Base-by-base conservation (phyloP, 1,140 invertebrate genomes). In the Euura lappo region DNA sequence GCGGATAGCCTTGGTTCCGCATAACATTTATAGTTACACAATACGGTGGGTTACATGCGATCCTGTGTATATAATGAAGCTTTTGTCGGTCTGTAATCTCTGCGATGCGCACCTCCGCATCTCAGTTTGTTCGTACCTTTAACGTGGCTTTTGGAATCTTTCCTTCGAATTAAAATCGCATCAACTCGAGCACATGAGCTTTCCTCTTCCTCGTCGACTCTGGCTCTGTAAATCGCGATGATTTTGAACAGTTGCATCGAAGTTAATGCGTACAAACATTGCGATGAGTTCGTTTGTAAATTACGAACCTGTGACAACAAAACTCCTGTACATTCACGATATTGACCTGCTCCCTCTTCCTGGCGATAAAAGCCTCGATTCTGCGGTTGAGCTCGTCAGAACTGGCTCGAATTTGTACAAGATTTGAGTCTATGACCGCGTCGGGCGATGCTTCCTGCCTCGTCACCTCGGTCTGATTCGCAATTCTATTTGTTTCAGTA, bases 121-220 rank as follows among this genome's bases (percentile, higher is more conserved):
- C 13, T 60, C 51, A 60, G 76, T 65, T 73, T 60, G 10, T n/a
- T 47, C 76, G 83, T 87, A 93, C 92, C 91, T 91, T 91, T 92
- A 28, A 94, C 87, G 83, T 93, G 93, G 80, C 91, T 90, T 85
- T 92, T 94, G 0, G 91, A 91, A 80, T 91, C 90, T 78, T 92
- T 91, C 70, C 89, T 85, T 76, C 90, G 89, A 60, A 91, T 79
- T 74, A 93, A 86, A 45, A 90, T 85, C n/a, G 92, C 91, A 85
- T 93, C 90, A 42, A 92, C 89, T 79, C 93, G 87, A 5, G 93
- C 92, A 87, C 92, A 93, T 46, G 90, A 90, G 76, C 79, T 82
- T 73, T 89, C 84, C 66, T 78, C 79, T 72, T 82, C 81, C 73
- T 78, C 84, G 46, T 78, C 71, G 70, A 80, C 77, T 68, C 84